phyloP scores from a whole-genome alignment of 2,797 vertebrate genomes.

The Hapalemur alaotrensis region DNA sequence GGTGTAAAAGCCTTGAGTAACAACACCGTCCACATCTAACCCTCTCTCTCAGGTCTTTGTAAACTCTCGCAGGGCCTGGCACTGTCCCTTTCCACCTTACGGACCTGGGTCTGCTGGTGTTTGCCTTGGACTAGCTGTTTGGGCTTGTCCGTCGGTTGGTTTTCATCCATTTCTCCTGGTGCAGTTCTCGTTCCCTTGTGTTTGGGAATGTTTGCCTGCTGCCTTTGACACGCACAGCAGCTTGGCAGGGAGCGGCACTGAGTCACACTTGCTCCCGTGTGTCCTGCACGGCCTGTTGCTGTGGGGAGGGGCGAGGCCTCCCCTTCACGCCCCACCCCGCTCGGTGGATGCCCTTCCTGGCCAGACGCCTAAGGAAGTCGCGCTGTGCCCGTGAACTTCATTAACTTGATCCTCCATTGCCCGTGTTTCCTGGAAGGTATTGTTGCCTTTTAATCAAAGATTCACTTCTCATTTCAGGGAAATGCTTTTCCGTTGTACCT shows the following conservation, averaged over 20 bases:
- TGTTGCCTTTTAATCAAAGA: not conserved
- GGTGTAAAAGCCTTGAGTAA: no score
- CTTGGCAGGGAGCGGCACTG: accelerated
- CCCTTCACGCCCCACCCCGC: no score
- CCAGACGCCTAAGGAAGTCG: not conserved
- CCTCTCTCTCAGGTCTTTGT: no score
- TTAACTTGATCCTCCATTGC: no score
- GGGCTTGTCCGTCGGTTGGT: not conserved
- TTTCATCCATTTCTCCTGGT: not conserved
- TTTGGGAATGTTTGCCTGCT: not conserved
- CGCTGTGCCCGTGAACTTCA: not conserved
- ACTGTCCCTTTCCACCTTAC: no score
- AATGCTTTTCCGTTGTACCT: not conserved
- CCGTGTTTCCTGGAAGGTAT: not conserved
- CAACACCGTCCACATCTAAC: no score
- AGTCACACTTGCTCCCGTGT: not conserved
- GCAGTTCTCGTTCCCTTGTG: not conserved
- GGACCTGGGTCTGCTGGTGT: no score
- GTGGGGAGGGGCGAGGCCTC: not conserved
- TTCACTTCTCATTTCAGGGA: not conserved
- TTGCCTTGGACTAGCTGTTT: no score
- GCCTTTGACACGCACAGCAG: not conserved
- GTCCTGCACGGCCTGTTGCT: accelerated
- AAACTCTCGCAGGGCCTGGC: not conserved
- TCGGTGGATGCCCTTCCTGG: not conserved